Evolutionary conservation across 2,888 invertebrate genomes (phyloP), one percentile per base, ranked within the genome.

Genomic region (Rhabditoides inermis): DNA sequence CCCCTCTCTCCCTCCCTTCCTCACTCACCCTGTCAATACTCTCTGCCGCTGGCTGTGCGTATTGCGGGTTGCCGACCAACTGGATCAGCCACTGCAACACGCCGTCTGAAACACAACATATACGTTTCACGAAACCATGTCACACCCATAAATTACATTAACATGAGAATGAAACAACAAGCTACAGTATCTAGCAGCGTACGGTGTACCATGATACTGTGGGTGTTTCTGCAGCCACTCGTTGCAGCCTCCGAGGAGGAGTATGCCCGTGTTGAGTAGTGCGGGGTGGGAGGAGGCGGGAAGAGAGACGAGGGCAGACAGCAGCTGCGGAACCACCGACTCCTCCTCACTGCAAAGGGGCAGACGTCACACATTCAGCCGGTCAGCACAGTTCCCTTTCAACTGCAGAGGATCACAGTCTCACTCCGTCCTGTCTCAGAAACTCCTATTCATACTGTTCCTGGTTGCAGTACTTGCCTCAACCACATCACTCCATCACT

Each of bases 181-280:
- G 7, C 15, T 15, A 32, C 32, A 32, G 32, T 32, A 32, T 10
- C 32, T n/a, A 32, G 32, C 15, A 32, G 15, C 32, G 15, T 15
- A 32, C 32, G 7, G 15, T 32, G 75, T 75, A 83, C 84, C 82
- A 65, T 91, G 79, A 46, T 85, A 85, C 61, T 84, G 84, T 0
- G 88, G 84, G 80, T 92, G 90, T 68, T 84, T 83, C 73, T 90
- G 87, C 49, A 94, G 86, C 94, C 94, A 95, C 77, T 95, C 94
- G 76, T 88, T 86, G 41, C 62, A 60, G 65, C 86, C 82, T 28
- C 79, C 80, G 18, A 81, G 62, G 42, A 80, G 67, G 30, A 74
- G 72, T 53, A 90, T 85, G 66, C 90, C 88, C 0, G 92, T 92
- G 76, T 49, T 85, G 51, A 88, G 83, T 0, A 95, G 89, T 0